phyloP scores from a whole-genome alignment of 2,888 invertebrate genomes.

The Sepiola atlantica region DNA sequence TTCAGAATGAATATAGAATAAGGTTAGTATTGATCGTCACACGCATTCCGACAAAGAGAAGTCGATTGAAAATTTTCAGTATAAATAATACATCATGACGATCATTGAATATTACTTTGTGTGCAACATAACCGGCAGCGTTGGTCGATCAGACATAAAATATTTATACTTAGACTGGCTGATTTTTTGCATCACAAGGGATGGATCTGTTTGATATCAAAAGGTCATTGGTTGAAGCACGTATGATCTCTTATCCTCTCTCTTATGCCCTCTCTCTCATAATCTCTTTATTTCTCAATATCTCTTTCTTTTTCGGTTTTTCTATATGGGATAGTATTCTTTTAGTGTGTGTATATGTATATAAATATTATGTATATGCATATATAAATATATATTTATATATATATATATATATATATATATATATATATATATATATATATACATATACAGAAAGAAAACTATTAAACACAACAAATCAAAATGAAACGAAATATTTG shows the following conservation, averaged over 20 bases:
- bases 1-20: too few relatives aligned
- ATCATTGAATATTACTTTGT: neutral
- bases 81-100: neutral
- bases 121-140: neutral
- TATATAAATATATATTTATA: too few relatives aligned
- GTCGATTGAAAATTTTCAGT: neutral
- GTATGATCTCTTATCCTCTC: neutral
- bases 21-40: neutral
- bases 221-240: neutral
- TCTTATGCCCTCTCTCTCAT: neutral
- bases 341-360: too few relatives aligned
- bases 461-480: too few relatives aligned
- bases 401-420: too few relatives aligned
- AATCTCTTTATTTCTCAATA: neutral
- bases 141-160: neutral
- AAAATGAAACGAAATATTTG: too few relatives aligned
- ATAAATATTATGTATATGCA: too few relatives aligned
- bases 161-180: neutral
- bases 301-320: neutral
- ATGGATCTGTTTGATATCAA: neutral
- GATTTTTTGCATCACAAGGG: neutral
- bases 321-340: neutral
- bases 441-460: too few relatives aligned
- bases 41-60: neutral
- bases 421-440: too few relatives aligned